Conservation (phyloP, 2,797 vertebrate genomes). For the Perodicticus potto region DNA sequence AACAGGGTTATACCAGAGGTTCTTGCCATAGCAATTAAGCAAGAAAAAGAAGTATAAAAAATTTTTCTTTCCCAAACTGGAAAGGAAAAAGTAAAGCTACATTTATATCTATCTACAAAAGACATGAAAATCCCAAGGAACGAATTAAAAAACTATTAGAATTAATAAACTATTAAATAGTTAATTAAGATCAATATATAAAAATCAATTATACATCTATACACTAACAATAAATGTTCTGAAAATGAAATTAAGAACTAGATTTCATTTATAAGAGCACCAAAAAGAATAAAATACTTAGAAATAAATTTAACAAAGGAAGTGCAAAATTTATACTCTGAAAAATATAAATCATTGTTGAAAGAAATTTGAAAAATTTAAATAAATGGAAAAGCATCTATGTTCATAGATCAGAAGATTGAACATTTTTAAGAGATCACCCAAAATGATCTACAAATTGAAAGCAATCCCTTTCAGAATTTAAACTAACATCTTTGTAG, state of each 20-base stretch:
- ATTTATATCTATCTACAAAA: neutral
- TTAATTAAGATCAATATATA: neutral
- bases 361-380: conserved; percentile 22
- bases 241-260: conserved; percentile 25
- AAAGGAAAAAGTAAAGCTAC: conserved; percentile 10
- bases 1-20: neutral
- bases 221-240: neutral
- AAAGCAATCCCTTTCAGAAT: neutral
- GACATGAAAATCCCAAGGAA: neutral
- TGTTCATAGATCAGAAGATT: neutral
- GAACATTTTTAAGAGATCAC: neutral
- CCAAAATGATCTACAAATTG: neutral
- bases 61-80: neutral
- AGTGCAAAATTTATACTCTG: conserved; percentile 1
- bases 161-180: neutral
- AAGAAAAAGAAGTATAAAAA: conserved; percentile 28
- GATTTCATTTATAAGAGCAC: neutral
- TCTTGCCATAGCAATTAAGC: neutral
- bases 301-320: conserved; percentile 3
- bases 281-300: conserved; percentile 43
- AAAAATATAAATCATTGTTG: neutral
- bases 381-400: neutral
- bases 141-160: neutral
- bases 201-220: conserved; percentile 2
- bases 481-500: neutral